Conservation (phyloP, 2,888 invertebrate genomes). For the Drosophila acutilabella region DNA sequence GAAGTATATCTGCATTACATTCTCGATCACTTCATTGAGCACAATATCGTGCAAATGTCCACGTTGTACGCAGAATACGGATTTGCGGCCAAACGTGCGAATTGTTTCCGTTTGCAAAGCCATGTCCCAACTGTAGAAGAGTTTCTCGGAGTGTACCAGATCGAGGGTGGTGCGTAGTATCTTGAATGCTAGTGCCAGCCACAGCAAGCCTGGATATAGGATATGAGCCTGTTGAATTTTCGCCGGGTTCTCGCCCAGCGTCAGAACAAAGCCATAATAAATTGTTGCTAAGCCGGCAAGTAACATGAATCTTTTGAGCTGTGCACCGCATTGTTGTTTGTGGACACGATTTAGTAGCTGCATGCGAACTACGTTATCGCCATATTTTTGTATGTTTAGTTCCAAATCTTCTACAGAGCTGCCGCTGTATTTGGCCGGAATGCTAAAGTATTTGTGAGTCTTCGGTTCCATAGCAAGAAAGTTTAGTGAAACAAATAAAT, state of each 20-base stretch:
- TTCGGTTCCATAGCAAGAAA: constrained; percentile 49
- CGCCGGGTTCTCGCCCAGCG: not conserved
- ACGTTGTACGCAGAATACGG: constrained; percentile 82
- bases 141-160: constrained; percentile 73
- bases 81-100: constrained; percentile 76
- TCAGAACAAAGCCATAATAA: constrained; percentile 41
- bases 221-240: constrained; percentile 40
- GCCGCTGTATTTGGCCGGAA: constrained; percentile 61
- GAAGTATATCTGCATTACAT: constrained; percentile 78
- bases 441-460: constrained; percentile 61
- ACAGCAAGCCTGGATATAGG: constrained; percentile 42
- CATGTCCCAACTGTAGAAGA: constrained; percentile 80
- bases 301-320: constrained; percentile 52
- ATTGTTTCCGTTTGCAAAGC: constrained; percentile 83
- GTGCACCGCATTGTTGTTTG: constrained; percentile 45
- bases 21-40: constrained; percentile 85
- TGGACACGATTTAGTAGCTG: constrained; percentile 68
- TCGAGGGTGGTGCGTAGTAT: constrained; percentile 58
- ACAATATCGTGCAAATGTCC: constrained; percentile 83
- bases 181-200: constrained; percentile 40
- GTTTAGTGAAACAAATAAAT: constrained; percentile 21
- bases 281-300: constrained; percentile 33
- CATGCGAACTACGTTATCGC: constrained; percentile 70
- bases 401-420: constrained; percentile 60
- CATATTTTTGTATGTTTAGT: constrained; percentile 62